These are phyloP conservation scores for Erebia palarica DNA, from an alignment of 2,888 invertebrate species.

Conservation along the genomic window DNA sequence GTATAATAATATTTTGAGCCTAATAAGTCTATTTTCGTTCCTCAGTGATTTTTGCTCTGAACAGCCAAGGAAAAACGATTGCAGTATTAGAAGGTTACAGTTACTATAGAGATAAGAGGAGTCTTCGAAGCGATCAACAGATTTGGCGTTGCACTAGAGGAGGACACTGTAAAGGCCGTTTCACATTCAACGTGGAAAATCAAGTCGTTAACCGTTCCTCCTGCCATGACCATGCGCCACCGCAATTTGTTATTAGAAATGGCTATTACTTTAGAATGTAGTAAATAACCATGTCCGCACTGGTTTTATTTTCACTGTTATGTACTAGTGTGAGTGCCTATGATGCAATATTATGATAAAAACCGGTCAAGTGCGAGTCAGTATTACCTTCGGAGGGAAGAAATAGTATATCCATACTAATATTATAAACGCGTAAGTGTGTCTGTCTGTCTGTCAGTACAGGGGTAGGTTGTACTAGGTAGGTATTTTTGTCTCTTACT, in stretches of 20 bases:
- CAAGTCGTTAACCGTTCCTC: background rate
- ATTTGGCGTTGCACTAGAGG: constrained; percentile 25
- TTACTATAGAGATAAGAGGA: constrained; percentile 28
- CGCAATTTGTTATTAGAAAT: background rate
- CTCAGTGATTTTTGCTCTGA: constrained; percentile 7
- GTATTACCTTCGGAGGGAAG: too few species aligned
- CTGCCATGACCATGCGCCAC: background rate
- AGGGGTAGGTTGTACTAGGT: too few species aligned
- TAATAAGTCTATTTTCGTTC: background rate
- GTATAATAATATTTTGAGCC: too few species aligned
- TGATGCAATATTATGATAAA: too few species aligned
- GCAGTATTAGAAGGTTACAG: constrained; percentile 6
- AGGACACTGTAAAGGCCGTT: constrained; percentile 5
- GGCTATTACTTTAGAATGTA: constrained; percentile 12
- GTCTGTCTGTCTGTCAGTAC: too few species aligned
- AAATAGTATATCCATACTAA: too few species aligned
- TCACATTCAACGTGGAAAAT: constrained; percentile 2
- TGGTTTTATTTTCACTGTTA: background rate
- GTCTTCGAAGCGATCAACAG: constrained; percentile 36
- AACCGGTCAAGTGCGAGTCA: too few species aligned
- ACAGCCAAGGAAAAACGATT: constrained; percentile 17
- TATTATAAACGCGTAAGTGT: too few species aligned
- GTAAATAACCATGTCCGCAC: background rate
- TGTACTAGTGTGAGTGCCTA: too few species aligned
- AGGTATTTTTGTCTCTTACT: too few species aligned